Evolutionary conservation across 2,113 vertebrate species (phyloP).

Genomic region (Vidua chalybeata): DNA sequence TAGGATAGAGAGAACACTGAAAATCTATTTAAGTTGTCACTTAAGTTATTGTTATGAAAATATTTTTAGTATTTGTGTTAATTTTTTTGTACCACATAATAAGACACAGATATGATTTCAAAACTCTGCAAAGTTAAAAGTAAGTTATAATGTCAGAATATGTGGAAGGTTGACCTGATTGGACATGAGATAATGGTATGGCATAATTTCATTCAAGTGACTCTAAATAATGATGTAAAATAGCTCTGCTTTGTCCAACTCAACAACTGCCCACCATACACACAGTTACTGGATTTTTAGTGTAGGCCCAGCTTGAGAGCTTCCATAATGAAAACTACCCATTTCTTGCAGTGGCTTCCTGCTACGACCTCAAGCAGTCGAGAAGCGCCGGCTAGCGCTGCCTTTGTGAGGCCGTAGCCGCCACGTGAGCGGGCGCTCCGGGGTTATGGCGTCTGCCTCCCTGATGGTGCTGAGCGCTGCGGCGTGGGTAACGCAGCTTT

Average conservation of each 20-base stretch:
- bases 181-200: background rate
- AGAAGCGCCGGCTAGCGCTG: too few relatives aligned
- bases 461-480: too few relatives aligned
- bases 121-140: background rate
- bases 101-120: background rate
- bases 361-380: too few relatives aligned
- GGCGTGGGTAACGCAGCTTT: too few relatives aligned
- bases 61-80: background rate
- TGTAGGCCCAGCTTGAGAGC: background rate
- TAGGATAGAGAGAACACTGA: background rate
- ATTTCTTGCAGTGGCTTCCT: background rate
- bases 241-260: background rate
- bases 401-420: too few relatives aligned
- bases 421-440: too few relatives aligned
- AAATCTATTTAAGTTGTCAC: background rate
- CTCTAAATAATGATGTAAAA: background rate
- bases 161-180: background rate
- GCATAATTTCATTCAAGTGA: background rate
- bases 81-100: background rate
- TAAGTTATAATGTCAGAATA: background rate
- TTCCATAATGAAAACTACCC: background rate
- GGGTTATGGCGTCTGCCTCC: too few relatives aligned
- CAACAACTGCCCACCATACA: background rate
- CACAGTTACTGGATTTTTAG: background rate
- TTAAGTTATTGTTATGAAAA: background rate